A percentile compares a stretch with the other conserved stretches of the same genome.
These are phyloP conservation scores for Cylas formicarius DNA, from an alignment of 1,140 invertebrate genomes.

Conservation along the genomic window DNA sequence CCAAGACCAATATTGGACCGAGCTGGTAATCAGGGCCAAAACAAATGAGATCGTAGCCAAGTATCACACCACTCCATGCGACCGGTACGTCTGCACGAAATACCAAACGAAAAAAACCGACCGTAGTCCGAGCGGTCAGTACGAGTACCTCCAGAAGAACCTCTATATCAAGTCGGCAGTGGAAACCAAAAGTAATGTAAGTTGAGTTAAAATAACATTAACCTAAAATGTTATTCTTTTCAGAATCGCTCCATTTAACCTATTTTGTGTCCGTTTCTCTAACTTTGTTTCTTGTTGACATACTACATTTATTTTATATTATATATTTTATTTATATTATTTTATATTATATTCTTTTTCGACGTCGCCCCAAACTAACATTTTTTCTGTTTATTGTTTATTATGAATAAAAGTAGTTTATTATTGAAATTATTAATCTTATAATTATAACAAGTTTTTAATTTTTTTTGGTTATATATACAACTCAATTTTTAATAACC, in stretches of 20 bases:
- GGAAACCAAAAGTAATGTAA: conserved; percentile 36
- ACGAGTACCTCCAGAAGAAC: conserved; percentile 48
- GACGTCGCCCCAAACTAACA: too few species aligned
- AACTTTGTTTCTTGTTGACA: neutral
- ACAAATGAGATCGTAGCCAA: conserved; percentile 18
- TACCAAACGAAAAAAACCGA: conserved; percentile 15
- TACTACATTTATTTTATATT: neutral
- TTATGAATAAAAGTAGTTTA: too few species aligned
- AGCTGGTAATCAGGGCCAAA: conserved; percentile 16
- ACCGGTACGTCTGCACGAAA: conserved; percentile 38
- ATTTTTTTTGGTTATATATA: too few species aligned
- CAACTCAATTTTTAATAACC: too few species aligned
- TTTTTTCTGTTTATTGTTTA: too few species aligned
- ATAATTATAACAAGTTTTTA: too few species aligned
- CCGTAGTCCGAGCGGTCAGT: conserved; percentile 20
- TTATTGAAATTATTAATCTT: too few species aligned
- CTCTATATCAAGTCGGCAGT: conserved; percentile 54
- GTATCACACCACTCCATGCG: conserved; percentile 47
- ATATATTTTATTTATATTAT: neutral
- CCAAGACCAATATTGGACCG: conserved; percentile 36
- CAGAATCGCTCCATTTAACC: too few species aligned
- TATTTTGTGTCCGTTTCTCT: too few species aligned
- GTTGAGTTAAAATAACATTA: too few species aligned
- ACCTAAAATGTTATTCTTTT: too few species aligned
- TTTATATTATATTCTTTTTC: neutral